Percentiles rank a stretch among this genome's conserved stretches.
Evolutionary conservation across 2,888 invertebrate genomes (phyloP).

Genomic region (Cheilosia urbana): DNA sequence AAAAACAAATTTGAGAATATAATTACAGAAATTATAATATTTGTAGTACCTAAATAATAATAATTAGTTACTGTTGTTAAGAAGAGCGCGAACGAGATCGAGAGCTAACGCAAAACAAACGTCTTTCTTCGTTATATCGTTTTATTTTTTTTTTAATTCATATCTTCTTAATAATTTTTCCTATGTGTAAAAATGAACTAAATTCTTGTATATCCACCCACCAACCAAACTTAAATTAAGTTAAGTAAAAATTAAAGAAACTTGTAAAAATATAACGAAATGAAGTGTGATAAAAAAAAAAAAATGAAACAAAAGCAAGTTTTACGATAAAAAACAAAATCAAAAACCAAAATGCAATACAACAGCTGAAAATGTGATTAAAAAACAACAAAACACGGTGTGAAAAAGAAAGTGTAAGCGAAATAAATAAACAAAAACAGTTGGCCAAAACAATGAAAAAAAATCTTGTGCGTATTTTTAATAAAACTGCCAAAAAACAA

Average conservation of each 20-base stretch:
- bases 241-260: conserved; percentile 55
- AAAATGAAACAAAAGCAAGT: conserved; percentile 46
- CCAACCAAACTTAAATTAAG: conserved; percentile 72
- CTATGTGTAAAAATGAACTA: conserved; percentile 66
- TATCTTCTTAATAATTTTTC: conserved; percentile 12
- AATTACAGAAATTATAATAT: conserved; percentile 65
- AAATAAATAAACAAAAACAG: background rate
- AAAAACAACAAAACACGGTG: conserved; percentile 17
- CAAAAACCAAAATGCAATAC: conserved; percentile 49
- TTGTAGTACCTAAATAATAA: conserved; percentile 72
- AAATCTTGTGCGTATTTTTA: conserved; percentile 18
- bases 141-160: conserved; percentile 12
- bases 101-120: conserved; percentile 18
- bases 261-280: conserved; percentile 58
- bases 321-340: conserved; percentile 43
- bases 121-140: conserved; percentile 65
- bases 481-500: conserved; percentile 40
- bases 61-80: conserved; percentile 62
- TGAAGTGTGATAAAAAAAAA: conserved; percentile 72
- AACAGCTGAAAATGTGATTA: conserved; percentile 67
- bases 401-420: conserved; percentile 7
- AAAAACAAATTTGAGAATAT: conserved; percentile 56
- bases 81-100: conserved; percentile 37
- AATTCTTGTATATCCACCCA: conserved; percentile 74
- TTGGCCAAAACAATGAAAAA: conserved; percentile 7